Conservation (phyloP, 2,113 vertebrate species). For the Pomatostomus ruficeps region DNA sequence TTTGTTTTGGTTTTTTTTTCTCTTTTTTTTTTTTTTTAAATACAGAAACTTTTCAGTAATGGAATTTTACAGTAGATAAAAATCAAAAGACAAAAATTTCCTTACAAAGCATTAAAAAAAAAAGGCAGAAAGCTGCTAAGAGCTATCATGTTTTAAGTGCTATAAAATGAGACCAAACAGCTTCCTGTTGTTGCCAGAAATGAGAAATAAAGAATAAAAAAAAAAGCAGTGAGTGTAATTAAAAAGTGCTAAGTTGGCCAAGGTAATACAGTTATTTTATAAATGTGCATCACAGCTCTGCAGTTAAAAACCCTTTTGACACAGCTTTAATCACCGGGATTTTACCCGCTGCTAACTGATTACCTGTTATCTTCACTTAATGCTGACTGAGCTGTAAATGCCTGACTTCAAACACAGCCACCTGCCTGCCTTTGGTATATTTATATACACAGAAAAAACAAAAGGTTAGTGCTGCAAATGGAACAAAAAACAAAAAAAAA, state of each 20-base stretch:
- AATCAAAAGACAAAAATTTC: neutral
- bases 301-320: neutral
- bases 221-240: neutral
- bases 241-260: neutral
- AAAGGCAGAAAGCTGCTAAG: neutral
- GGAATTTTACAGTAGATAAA: neutral
- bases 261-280: neutral
- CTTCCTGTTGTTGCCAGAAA: neutral
- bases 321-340: slow-evolving; percentile 8
- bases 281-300: neutral
- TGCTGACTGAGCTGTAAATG: slow-evolving; percentile 30
- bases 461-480: slow-evolving; percentile 7
- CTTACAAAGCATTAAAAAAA: neutral
- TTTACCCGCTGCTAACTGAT: neutral
- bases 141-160: neutral
- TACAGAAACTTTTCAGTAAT: neutral
- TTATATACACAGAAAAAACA: slow-evolving; percentile 38
- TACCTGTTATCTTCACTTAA: neutral
- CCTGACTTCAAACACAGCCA: slow-evolving; percentile 33
- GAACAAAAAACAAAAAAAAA: neutral
- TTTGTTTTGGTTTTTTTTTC: neutral
- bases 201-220: neutral
- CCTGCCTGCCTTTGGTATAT: slow-evolving; percentile 74
- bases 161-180: neutral
- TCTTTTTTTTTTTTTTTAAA: neutral